Conservation (phyloP, 2,113 vertebrate genomes). For the Rhea pennata region DNA sequence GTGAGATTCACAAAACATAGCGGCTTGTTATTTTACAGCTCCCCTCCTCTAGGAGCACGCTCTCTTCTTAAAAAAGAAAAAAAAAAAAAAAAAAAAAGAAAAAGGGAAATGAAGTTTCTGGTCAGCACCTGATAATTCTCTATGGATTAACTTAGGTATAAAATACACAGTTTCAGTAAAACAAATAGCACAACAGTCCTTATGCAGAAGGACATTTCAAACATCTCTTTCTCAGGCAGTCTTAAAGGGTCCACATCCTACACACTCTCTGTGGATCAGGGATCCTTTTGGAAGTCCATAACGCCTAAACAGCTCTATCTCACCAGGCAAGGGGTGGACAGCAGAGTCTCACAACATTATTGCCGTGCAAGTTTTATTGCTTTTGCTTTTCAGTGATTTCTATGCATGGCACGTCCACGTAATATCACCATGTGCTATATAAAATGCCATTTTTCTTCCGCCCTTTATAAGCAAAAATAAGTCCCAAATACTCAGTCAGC, state of each 20-base stretch:
- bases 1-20: background rate
- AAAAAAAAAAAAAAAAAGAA: fast-evolving
- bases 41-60: background rate
- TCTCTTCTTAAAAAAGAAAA: background rate
- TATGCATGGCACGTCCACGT: fast-evolving
- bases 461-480: background rate
- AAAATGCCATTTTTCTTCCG: background rate
- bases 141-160: fast-evolving
- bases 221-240: background rate
- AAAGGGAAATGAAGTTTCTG: background rate
- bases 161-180: background rate
- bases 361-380: fast-evolving
- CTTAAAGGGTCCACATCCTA: fast-evolving
- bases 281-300: background rate
- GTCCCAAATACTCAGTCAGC: background rate
- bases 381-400: background rate
- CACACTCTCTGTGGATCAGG: background rate
- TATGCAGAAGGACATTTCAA: background rate
- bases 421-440: fast-evolving
- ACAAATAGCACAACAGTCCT: background rate
- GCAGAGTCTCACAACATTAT: fast-evolving
- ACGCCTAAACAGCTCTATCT: background rate
- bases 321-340: background rate
- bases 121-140: background rate
- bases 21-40: background rate